These are phyloP conservation scores for Aphrocallistes beatrix DNA, from an alignment of 37 sponge, comb jelly and placozoan species.

Conservation along the genomic window DNA sequence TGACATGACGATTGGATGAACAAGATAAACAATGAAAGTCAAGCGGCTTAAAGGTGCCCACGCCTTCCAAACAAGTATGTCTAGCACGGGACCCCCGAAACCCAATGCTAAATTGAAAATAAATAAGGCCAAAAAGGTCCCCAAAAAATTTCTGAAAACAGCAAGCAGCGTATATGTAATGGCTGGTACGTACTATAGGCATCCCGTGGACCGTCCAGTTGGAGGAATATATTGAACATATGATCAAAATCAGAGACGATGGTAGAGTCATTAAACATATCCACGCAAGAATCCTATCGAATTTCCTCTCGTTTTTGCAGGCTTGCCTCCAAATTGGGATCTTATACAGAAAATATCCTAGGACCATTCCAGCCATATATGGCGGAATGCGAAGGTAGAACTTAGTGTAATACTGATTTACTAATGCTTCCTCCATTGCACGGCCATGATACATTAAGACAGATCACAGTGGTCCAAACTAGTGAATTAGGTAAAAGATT, in stretches of 20 bases:
- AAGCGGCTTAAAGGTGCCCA: conserved; percentile 85
- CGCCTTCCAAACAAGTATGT: conserved; percentile 53
- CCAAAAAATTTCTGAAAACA: conserved; percentile 28
- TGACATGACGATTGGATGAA: conserved; percentile 57
- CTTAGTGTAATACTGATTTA: conserved; percentile 35
- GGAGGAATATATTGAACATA: background rate
- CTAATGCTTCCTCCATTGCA: background rate
- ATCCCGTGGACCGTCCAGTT: background rate
- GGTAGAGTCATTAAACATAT: background rate
- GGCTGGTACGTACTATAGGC: background rate
- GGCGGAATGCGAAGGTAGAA: conserved; percentile 52
- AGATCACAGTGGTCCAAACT: too few species aligned
- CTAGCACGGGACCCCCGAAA: background rate
- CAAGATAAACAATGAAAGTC: conserved; percentile 65
- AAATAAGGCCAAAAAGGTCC: conserved; percentile 39
- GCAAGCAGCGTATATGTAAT: background rate
- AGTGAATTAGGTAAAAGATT: too few species aligned
- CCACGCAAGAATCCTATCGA: background rate
- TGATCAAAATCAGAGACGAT: background rate
- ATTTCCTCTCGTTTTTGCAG: background rate
- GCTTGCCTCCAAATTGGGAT: background rate
- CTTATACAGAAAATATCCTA: conserved; percentile 57
- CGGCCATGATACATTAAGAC: background rate
- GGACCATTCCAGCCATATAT: conserved; percentile 61
- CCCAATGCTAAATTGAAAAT: conserved; percentile 21